Conservation (phyloP, 2,888 invertebrate species). For the Sesamia inferens region DNA sequence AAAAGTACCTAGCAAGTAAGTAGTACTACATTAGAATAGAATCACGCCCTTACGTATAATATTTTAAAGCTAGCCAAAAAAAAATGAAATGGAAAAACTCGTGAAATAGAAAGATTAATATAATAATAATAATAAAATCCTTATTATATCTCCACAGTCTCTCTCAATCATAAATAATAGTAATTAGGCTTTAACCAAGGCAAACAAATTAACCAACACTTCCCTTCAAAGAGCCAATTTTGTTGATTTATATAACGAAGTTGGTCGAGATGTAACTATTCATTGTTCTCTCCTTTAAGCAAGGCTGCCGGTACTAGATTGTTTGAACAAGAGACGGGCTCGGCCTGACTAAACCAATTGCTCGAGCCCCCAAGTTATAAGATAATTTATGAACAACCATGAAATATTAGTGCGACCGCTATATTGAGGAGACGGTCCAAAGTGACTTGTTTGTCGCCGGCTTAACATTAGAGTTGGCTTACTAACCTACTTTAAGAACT, state of each 20-base stretch:
- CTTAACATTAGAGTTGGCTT: constrained; percentile 21
- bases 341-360: constrained; percentile 61
- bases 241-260: constrained; percentile 64
- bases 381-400: constrained; percentile 65
- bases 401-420: constrained; percentile 60
- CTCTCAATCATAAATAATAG: constrained; percentile 41
- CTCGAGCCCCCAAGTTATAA: constrained; percentile 60
- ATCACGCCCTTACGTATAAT: too few relatives aligned
- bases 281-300: constrained; percentile 65
- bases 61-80: background rate
- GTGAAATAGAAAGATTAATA: background rate
- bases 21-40: too few relatives aligned
- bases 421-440: constrained; percentile 37
- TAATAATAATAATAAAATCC: too few relatives aligned
- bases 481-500: constrained; percentile 5
- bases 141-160: constrained; percentile 15
- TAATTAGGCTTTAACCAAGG: constrained; percentile 50
- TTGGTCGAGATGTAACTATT: constrained; percentile 62
- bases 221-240: constrained; percentile 48
- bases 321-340: constrained; percentile 56
- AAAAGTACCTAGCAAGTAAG: background rate
- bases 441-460: constrained; percentile 20
- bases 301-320: constrained; percentile 58
- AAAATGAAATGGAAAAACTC: background rate
- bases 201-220: constrained; percentile 44